Conservation (phyloP, 64 coral and sea anemone genomes). For the Porites lutea region DNA sequence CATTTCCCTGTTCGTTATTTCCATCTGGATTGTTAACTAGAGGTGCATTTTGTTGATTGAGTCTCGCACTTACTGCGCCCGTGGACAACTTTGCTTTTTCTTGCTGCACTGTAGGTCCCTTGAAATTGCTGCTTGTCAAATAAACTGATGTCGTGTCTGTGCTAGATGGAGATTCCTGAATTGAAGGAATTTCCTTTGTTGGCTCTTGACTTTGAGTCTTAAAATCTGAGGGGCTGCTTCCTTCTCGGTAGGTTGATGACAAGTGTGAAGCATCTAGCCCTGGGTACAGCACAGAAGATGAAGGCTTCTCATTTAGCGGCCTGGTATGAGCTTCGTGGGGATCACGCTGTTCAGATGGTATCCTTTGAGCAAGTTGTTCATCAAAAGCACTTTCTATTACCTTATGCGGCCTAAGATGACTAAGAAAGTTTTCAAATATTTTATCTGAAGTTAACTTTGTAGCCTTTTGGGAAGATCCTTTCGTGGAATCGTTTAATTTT, state of each 20-base stretch:
- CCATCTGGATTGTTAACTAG: background rate
- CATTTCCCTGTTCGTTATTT: background rate
- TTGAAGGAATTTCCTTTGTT: background rate
- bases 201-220: background rate
- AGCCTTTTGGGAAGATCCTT: background rate
- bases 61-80: background rate
- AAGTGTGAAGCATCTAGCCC: background rate
- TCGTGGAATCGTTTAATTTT: conserved; percentile 1
- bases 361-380: background rate
- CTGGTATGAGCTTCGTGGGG: background rate
- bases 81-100: background rate
- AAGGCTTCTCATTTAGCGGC: background rate
- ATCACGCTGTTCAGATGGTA: background rate
- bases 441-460: background rate
- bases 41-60: background rate
- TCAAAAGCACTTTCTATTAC: conserved; percentile 40
- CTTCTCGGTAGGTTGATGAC: background rate
- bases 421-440: background rate
- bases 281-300: background rate
- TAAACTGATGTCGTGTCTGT: background rate
- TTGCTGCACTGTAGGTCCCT: background rate
- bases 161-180: background rate
- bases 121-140: background rate
- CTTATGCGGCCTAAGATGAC: conserved; percentile 24
- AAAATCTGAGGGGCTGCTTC: background rate